Evolutionary conservation across 2,113 vertebrate genomes (phyloP), one percentile per base, ranked within the genome.

Genomic region (Rhineura floridana): DNA sequence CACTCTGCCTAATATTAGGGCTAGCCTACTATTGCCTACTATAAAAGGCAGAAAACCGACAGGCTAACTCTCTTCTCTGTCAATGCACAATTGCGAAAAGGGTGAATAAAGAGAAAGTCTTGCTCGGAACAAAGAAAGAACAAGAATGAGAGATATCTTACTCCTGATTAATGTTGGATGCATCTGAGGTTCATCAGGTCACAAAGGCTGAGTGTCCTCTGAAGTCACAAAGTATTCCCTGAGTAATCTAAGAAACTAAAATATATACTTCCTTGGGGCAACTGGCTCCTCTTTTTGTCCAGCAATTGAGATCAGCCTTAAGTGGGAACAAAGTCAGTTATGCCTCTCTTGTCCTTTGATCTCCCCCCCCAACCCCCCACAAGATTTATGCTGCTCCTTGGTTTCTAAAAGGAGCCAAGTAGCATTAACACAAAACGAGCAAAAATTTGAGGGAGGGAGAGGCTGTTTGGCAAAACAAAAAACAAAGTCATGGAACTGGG

Each of bases 181-280:
- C 21, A 59, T 59, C 55, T 82, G 83, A 92, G 90, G 81, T 91
- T 81, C 42, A 84, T 21, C n/a, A 63, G 92, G 46, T 59, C 55
- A 86, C 81, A 83, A 89, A 92, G 91, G 81, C 79, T 83, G 88
- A 89, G 69, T 73, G 55, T 70, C 87, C 75, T 69, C 72, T 93
- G 85, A 42, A 94, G 93, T 77, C 0, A 4, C 87, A 42, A 83
- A 89, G 92, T 91, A 94, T 93, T 96, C 95, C 95, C 96, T 96
- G 95, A 96, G 95, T 94, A 91, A 88, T 94, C 90, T 90, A 91
- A 89, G 91, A 89, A 86, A 25, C 84, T 30, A 80, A 93, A 91
- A 84, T 92, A 86, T 92, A 91, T 73, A 84, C 87, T 59, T 83
- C 86, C 86, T 77, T 4, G 89, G 25, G 62, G 63, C 81, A 44